These are phyloP conservation scores for Elgaria multicarinata DNA, from an alignment of 2,113 vertebrate genomes.

Conservation along the genomic window DNA sequence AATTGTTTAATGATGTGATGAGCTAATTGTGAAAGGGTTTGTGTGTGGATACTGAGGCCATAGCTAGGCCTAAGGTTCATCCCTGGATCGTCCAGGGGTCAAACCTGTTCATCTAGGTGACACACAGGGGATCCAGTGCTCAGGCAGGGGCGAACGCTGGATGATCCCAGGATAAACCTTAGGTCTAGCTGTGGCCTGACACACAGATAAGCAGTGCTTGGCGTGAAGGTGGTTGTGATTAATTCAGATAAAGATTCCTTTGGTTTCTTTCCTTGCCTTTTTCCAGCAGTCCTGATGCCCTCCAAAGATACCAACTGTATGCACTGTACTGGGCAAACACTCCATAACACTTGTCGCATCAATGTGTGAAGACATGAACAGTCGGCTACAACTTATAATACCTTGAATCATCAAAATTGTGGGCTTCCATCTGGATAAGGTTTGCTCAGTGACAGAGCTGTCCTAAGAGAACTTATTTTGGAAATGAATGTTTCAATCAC, in stretches of 20 bases:
- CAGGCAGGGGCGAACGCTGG: no score
- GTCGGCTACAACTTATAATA: slow-evolving; percentile 62
- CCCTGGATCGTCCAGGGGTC: no score
- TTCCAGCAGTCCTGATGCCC: slow-evolving; percentile 43
- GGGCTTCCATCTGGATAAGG: slow-evolving; percentile 62
- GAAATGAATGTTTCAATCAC: slow-evolving; percentile 62
- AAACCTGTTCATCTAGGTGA: no score
- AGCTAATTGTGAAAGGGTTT: background rate
- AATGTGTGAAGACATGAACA: slow-evolving; percentile 55
- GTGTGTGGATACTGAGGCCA: background rate
- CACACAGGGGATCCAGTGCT: no score
- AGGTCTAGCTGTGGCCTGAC: no score
- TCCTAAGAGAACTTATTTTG: slow-evolving; percentile 48
- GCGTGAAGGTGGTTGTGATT: slow-evolving; percentile 46
- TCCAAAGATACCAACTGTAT: slow-evolving; percentile 53
- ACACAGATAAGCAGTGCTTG: slow-evolving; percentile 17
- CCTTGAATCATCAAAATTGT: slow-evolving; percentile 65
- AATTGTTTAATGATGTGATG: slow-evolving; percentile 57
- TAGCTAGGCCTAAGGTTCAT: no score
- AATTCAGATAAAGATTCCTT: slow-evolving; percentile 47
- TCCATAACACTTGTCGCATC: slow-evolving; percentile 66
- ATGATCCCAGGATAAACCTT: no score
- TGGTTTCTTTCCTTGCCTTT: slow-evolving; percentile 39
- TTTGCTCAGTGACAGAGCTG: slow-evolving; percentile 59
- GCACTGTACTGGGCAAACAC: slow-evolving; percentile 53